Evolutionary conservation across 2,113 vertebrate species (phyloP).

Genomic region (Chionomys nivalis): DNA sequence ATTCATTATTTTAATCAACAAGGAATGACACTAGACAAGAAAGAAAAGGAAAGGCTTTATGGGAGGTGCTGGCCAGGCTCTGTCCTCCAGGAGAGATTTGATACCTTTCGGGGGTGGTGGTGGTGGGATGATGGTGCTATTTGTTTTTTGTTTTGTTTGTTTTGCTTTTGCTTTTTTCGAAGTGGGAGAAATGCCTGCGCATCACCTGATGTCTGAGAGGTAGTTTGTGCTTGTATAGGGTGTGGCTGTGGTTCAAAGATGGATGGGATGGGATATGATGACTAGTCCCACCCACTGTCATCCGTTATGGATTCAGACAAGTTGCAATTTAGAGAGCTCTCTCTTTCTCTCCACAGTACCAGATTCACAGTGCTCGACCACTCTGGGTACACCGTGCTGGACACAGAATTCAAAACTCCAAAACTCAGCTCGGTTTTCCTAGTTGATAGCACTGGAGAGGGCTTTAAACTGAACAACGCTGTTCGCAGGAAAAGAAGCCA

Average conservation of each 20-base stretch:
- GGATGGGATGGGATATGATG: not conserved
- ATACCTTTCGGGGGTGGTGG: not conserved
- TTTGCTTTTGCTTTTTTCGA: not conserved
- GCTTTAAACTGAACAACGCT: not conserved
- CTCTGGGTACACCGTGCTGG: accelerated
- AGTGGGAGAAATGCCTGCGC: not conserved
- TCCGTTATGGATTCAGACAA: not conserved
- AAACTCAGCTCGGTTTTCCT: not conserved
- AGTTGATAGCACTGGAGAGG: not conserved
- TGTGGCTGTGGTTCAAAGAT: not conserved
- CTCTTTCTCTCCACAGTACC: not conserved
- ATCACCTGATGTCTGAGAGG: not conserved
- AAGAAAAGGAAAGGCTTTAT: not conserved
- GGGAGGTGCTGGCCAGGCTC: not conserved
- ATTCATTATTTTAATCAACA: not conserved
- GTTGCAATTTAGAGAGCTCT: not conserved
- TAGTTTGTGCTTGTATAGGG: not conserved
- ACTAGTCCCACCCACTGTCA: not conserved
- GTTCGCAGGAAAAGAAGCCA: not conserved
- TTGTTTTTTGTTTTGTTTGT: not conserved
- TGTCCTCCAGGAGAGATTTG: not conserved
- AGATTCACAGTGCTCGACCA: not conserved
- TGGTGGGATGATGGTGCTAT: not conserved
- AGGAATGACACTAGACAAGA: not conserved
- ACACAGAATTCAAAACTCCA: not conserved